phyloP scores from a whole-genome alignment of 2,888 invertebrate genomes.

The Parelbella ahira region DNA sequence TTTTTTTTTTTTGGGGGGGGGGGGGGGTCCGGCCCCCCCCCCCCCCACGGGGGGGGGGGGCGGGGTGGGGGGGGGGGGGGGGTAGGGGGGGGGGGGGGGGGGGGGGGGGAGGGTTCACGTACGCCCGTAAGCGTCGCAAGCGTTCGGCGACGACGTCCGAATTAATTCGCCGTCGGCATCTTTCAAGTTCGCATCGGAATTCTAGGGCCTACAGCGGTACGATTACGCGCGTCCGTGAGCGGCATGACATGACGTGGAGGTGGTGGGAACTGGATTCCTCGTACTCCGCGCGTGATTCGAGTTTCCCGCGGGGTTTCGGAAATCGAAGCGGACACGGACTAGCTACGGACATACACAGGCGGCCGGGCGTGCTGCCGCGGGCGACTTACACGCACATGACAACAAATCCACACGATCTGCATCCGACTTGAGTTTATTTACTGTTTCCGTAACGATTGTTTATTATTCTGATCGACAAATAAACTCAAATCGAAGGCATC shows the following conservation, averaged over 20 bases:
- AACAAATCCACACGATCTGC: neutral
- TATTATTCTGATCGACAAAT: no score
- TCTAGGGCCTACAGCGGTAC: conserved; percentile 44
- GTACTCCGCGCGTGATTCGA: conserved; percentile 48
- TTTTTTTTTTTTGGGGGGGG: no score
- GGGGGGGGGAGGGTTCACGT: conserved; percentile 42
- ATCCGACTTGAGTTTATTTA: conserved; percentile 19
- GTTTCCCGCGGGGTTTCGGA: conserved; percentile 24
- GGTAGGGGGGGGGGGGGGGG: conserved; percentile 78
- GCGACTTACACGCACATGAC: conserved; percentile 7
- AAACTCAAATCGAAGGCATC: conserved; percentile 18
- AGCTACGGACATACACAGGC: conserved; percentile 52
- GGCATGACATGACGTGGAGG: conserved; percentile 44
- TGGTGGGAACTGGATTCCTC: conserved; percentile 61
- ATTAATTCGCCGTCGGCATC: conserved; percentile 53
- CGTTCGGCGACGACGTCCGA: conserved; percentile 41
- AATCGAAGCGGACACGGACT: conserved; percentile 70
- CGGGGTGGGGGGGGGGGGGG: no score
- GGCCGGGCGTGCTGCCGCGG: conserved; percentile 1
- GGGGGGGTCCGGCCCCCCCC: no score
- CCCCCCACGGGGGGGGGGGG: no score
- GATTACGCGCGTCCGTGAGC: conserved; percentile 69
- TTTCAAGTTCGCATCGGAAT: conserved; percentile 53
- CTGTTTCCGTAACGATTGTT: neutral
- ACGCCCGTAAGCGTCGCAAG: conserved; percentile 56